Percentiles rank a stretch among this genome's conserved stretches.
These are phyloP conservation scores for Argyresthia goedartella DNA, from an alignment of 2,888 invertebrate genomes.

Conservation along the genomic window DNA sequence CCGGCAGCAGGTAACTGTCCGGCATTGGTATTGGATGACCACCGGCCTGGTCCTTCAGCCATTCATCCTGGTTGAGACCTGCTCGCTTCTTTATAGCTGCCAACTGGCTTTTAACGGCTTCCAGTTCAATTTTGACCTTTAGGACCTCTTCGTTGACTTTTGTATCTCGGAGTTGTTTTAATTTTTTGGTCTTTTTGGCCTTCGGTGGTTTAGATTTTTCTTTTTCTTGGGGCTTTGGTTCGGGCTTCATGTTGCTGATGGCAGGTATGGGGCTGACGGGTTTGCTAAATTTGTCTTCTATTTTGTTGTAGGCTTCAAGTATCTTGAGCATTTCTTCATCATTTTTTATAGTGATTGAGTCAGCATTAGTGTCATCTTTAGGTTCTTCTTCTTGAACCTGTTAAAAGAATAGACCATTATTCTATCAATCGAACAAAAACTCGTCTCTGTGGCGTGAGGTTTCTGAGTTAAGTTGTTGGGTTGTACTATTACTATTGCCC, in stretches of 20 bases:
- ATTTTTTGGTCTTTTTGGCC: slow-evolving; percentile 38
- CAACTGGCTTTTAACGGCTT: slow-evolving; percentile 47
- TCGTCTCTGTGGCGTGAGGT: too few species aligned
- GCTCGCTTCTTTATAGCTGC: slow-evolving; percentile 49
- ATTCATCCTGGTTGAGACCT: slow-evolving; percentile 28
- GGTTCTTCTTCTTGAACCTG: too few species aligned
- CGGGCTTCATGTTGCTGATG: not conserved
- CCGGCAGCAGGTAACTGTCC: slow-evolving; percentile 10
- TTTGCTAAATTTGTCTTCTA: not conserved
- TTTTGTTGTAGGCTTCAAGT: slow-evolving; percentile 34
- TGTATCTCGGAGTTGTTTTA: slow-evolving; percentile 31
- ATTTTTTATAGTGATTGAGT: too few species aligned
- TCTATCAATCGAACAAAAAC: too few species aligned
- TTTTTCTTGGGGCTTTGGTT: slow-evolving; percentile 12
- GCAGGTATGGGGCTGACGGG: not conserved
- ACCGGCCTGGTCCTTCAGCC: not conserved
- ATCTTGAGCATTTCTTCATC: too few species aligned
- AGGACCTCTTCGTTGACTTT: slow-evolving; percentile 45
- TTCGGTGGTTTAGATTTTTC: slow-evolving; percentile 27
- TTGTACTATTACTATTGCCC: too few species aligned
- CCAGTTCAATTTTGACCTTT: slow-evolving; percentile 43
- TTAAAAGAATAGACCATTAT: too few species aligned
- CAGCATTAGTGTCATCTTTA: too few species aligned
- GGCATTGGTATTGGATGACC: slow-evolving; percentile 3
- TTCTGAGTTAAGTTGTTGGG: too few species aligned